Evolutionary conservation across 2,797 vertebrate species (phyloP), one percentile per base, ranked within the genome.

Genomic region (Vireo griseus): DNA sequence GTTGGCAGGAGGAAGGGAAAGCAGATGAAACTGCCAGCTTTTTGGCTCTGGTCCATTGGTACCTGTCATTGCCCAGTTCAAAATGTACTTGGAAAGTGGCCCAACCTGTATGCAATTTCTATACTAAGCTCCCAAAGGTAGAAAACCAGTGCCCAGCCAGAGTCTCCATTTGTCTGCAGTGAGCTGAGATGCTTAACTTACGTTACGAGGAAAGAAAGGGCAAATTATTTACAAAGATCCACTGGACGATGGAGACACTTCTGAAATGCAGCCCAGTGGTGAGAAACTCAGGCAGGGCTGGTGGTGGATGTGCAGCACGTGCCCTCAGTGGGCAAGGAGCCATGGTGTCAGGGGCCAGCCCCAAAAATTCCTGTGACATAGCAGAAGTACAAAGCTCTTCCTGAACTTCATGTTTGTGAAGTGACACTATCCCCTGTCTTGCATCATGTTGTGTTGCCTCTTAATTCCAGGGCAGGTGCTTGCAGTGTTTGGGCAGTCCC

Each of bases 61-160:
- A 91, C 79, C 76, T 92, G 92, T 96, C 95, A 94, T 28, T 92
- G 58, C 85, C 92, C 42, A 51, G 92, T 95, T 96, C 95, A 94
- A 94, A 86, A 94, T 96, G 95, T 95, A 92, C 91, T 91, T 90
- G 95, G 94, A 86, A 92, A 69, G n/a, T 69, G 29, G 88, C 94
- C 95, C 83, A 91, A 69, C 16, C 83, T 92, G 29, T 86, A 90
- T 86, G 63, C 74, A 73, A 40, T 91, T 97, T 86, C 91, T 88
- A 16, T 76, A 79, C 82, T 84, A 21, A 86, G 75, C 17, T 83
- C 73, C 19, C 13, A 75, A 84, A 59, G 45, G 89, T 52, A 90
- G 89, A 81, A 91, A 81, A 26, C 62, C 24, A 21, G 71, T 95
- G 91, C 69, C 73, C 89, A 84, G 2, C 35, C 9, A 20, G 62